Evolutionary conservation across 2,888 invertebrate genomes (phyloP), one percentile per base, ranked within the genome.

Genomic region (Meliscaeva auricollis): DNA sequence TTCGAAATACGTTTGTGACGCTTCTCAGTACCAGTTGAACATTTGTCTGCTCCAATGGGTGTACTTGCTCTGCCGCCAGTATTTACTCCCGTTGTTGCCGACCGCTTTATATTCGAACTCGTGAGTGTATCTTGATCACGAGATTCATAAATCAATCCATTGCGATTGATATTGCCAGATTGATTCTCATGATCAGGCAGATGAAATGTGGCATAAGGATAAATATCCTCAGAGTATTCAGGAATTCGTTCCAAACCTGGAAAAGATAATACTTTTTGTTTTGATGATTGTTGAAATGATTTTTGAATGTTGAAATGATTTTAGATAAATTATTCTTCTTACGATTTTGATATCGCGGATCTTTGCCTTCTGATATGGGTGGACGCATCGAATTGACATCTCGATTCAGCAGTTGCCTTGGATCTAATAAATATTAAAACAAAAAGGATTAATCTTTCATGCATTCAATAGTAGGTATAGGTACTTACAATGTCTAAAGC

Each of bases 201-300:
- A 90, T 94, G 93, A 90, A 94, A 94, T 87, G 94, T 94, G 70
- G 94, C 94, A 90, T 94, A 94, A 68, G 94, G 94, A 91, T 94
- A 94, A 89, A 94, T 94, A 89, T 94, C 94, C 90, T 94, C 94
- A 54, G 94, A 93, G 90, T 93, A 94, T 90, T 94, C 94, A 78
- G 94, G 94, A 89, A 93, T 94, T 81, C 93, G 93, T 89, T 94
- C 93, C 88, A 93, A 91, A 76, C 92, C 91, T 87, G 91, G 89
- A 87, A 92, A 91, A 85, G 90, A 90, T 88, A 90, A 90, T 91
- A n/a, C 90, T 64, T 89, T 89, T 62, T 89, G 89, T 60, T n/a
- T 3, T 26, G 26, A 26, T 26, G 90, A 93, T 87, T 93, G 93
- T 87, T 93, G 92, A 80, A 92, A 91, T 64, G 92, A 91, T 89